These are phyloP conservation scores for Euphonia xanthogaster DNA, from an alignment of 2,797 vertebrate species.

Conservation along the genomic window DNA sequence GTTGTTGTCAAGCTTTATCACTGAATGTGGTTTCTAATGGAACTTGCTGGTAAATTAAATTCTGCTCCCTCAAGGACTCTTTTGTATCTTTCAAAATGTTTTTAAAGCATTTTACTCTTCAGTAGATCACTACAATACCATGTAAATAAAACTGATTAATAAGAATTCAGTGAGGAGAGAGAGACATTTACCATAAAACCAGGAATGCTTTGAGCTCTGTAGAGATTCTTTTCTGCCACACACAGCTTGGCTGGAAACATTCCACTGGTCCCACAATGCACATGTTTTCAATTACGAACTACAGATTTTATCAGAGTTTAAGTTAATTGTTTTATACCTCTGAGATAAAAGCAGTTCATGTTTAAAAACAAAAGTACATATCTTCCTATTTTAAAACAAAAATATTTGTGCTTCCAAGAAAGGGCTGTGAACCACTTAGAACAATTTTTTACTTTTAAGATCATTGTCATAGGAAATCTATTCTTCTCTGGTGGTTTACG, in stretches of 20 bases:
- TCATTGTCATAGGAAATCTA: neutral
- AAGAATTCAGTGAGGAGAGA: conserved; percentile 71
- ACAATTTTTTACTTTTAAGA: neutral
- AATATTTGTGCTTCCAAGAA: conserved; percentile 23
- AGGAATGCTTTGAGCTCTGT: conserved; percentile 70
- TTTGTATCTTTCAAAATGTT: conserved; percentile 60
- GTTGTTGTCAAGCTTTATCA: conserved; percentile 26
- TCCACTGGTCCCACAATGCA: conserved; percentile 45
- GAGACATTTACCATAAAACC: conserved; percentile 72
- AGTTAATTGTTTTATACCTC: conserved; percentile 67
- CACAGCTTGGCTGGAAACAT: conserved; percentile 67
- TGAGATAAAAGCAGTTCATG: conserved; percentile 63
- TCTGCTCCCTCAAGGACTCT: conserved; percentile 58
- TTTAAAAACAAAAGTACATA: conserved; percentile 40
- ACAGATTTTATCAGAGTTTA: conserved; percentile 67
- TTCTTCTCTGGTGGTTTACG: conserved; percentile 25
- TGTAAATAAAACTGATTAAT: conserved; percentile 76
- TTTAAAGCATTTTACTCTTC: conserved; percentile 63
- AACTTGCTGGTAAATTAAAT: conserved; percentile 70
- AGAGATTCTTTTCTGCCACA: conserved; percentile 73
- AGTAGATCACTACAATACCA: conserved; percentile 58
- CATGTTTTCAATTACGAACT: conserved; percentile 73
- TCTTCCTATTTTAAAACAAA: conserved; percentile 40
- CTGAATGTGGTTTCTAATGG: conserved; percentile 54
- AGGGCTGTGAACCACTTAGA: neutral